Base-by-base conservation (phyloP, 2,888 invertebrate species). In the Xiphydria camelus region DNA sequence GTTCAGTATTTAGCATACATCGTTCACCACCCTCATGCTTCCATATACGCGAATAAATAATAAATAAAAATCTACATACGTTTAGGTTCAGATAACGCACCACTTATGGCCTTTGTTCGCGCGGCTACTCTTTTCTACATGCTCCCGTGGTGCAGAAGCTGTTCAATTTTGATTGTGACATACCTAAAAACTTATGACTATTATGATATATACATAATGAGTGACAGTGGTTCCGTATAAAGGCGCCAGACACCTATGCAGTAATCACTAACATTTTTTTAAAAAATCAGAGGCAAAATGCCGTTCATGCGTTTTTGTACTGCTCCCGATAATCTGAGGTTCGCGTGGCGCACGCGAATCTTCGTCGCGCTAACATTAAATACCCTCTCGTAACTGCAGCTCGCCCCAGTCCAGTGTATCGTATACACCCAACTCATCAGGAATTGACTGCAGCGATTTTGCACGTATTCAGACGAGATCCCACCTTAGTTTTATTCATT, bases 1-100 rank as follows among this genome's bases (percentile, higher is more conserved):
- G 53, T 45, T 55, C 51, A 45, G 45, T 55, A 59, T 59, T 57
- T 58, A 55, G 55, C 56, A 49, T 55, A 61, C 54, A 61, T 59
- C 57, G 57, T 62, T 66, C 61, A 57, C 60, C 58, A 53, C 44
- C 59, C 53, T 62, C 62, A 63, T 60, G 63, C 64, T 49, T 55
- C 45, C 51, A 51, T 68, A 60, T 59, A 61, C 63, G 62, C 61
- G 63, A 73, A 70, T 72, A 73, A 71, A 73, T 72, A 72, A 69
- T 70, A 71, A 68, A 69, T 69, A 67, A 57, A 58, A 62, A 60
- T 62, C 56, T 61, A 43, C 49, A 53, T 51, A 44, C 53, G 49
- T n/a, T 47, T 66, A 61, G 62, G 60, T 59, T 57, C 48, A 39
- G 52, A 52, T 57, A 59, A 53, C 58, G 55, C 57, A 55, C 38